Percentiles rank a stretch among this genome's conserved stretches.
These are phyloP conservation scores for Argopecten irradians DNA, from an alignment of 1,140 invertebrate genomes.

Conservation along the genomic window DNA sequence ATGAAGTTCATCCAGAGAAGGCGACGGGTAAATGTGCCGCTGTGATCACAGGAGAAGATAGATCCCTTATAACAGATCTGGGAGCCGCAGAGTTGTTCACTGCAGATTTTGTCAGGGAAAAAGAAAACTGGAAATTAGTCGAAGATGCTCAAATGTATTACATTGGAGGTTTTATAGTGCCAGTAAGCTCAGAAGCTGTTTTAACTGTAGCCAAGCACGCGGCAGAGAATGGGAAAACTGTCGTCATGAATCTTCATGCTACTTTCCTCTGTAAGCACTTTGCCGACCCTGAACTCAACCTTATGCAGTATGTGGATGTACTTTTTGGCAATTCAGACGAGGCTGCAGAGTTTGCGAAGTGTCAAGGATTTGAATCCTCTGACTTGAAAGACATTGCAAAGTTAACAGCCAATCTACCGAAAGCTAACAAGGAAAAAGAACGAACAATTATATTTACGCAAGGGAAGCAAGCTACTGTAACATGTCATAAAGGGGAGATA, in stretches of 20 bases:
- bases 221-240: constrained; percentile 86
- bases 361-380: constrained; percentile 83
- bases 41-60: constrained; percentile 83
- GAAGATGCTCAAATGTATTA: constrained; percentile 91
- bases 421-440: constrained; percentile 83
- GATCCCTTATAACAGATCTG: constrained; percentile 95
- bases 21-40: constrained; percentile 87
- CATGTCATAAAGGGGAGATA: constrained; percentile 80
- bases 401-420: constrained; percentile 86
- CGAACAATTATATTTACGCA: constrained; percentile 93
- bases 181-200: constrained; percentile 92
- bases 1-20: constrained; percentile 81
- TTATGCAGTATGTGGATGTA: constrained; percentile 95
- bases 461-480: constrained; percentile 89
- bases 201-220: constrained; percentile 86
- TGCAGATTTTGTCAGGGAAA: constrained; percentile 86
- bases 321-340: constrained; percentile 98
- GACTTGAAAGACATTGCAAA: constrained; percentile 91
- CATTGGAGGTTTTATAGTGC: constrained; percentile 96
- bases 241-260: constrained; percentile 97
- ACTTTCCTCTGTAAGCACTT: constrained; percentile 95
- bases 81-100: constrained; percentile 96
- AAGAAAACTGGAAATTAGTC: constrained; percentile 86
- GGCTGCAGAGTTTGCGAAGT: constrained; percentile 88
- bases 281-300: constrained; percentile 87